Evolutionary conservation across 1,140 invertebrate genomes (phyloP), one percentile per base, ranked within the genome.

Genomic region (Latrodectus geometricus): DNA sequence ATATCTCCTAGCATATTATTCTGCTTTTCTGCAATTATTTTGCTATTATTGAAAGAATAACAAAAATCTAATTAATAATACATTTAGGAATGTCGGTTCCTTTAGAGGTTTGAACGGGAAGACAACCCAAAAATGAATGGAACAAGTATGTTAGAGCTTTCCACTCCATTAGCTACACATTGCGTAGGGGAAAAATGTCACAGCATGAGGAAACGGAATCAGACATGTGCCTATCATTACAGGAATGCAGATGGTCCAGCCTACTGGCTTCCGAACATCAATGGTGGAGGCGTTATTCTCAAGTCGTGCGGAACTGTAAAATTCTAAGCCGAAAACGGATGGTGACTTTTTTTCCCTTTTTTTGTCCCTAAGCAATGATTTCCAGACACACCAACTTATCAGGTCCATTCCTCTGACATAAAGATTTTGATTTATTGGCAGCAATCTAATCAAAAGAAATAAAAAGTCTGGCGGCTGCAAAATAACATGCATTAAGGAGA

Each of bases 321-420:
- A 54, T 21, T 21, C 70, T 15, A 8, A 0, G 52, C 15, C 54
- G 54, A 20, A 52, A 48, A 56, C 54, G 74, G 54, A 52, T 35
- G 35, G 35, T 3, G 35, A 35, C 5, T 35, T 35, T 5, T 5
- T 5, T 5, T 5, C 35, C 35, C 5, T 35, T 54, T 61, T 76
- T 76, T 76, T 21, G 56, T 61, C 20, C 48, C 21, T 20, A 61
- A 76, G 50, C n/a, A 76, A 76, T 61, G 74, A 76, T 76, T 76
- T 76, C 74, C 74, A 76, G 74, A 76, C 52, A 76, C 74, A 52
- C 20, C 23, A 20, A 52, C 52, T 76, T 54, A 76, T 54, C 15
- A 20, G 21, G 8, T 48, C 74, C 52, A 56, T 76, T 21, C 20
- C 74, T 23, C 8, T 61, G 54, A 17, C 17, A 17, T 14, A 61